These are phyloP conservation scores for Agrotis exclamationis DNA, from an alignment of 2,888 invertebrate genomes.

Conservation along the genomic window DNA sequence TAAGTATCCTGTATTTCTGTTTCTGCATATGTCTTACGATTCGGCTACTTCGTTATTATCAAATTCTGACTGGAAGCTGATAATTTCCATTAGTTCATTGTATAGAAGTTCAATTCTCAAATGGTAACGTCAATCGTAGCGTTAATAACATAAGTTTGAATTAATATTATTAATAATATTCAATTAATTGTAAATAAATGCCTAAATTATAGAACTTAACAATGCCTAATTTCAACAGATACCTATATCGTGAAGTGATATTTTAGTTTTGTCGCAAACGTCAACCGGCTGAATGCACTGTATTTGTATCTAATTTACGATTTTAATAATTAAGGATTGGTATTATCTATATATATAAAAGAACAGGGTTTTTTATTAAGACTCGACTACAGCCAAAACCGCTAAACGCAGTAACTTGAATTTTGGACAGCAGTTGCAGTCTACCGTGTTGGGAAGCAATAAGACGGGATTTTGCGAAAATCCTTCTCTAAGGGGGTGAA, in stretches of 20 bases:
- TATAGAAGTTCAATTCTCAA: constrained; percentile 34
- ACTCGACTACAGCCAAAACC: too few species aligned
- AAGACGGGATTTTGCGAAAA: too few species aligned
- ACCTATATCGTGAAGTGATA: constrained; percentile 31
- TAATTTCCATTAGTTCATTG: constrained; percentile 49
- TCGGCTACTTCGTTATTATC: neutral
- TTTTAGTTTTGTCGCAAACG: constrained; percentile 52
- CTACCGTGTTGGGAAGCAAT: too few species aligned
- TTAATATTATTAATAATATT: constrained; percentile 4
- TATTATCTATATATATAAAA: too few species aligned
- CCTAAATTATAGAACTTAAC: constrained; percentile 16
- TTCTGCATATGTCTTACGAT: too few species aligned
- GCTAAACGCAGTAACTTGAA: too few species aligned
- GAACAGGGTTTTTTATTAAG: too few species aligned
- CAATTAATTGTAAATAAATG: constrained; percentile 40
- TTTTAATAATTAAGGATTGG: constrained; percentile 38
- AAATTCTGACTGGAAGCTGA: neutral
- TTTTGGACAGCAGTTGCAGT: too few species aligned
- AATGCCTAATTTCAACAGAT: constrained; percentile 38
- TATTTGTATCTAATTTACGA: constrained; percentile 20
- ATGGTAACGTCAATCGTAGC: constrained; percentile 1
- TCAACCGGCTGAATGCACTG: neutral
- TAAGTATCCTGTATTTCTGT: too few species aligned
- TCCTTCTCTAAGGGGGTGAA: too few species aligned
- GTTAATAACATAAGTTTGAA: constrained; percentile 23